phyloP scores from a whole-genome alignment of 2,797 vertebrate species.

The Sebastes trivittatus region DNA sequence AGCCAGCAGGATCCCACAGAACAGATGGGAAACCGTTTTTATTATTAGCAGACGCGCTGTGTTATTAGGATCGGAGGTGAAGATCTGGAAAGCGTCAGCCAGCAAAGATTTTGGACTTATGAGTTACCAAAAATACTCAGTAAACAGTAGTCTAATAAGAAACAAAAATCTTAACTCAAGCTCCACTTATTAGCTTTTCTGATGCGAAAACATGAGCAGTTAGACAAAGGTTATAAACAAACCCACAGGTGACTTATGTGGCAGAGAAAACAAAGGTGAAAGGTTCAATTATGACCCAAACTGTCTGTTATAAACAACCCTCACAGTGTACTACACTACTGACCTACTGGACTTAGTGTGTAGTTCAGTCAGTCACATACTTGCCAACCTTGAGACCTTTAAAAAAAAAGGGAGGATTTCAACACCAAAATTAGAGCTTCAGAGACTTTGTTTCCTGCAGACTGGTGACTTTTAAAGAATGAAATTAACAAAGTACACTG shows the following conservation, averaged over 20 bases:
- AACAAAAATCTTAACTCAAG: no score
- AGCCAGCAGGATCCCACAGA: slow-evolving; percentile 1
- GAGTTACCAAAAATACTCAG: neutral
- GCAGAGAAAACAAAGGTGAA: neutral
- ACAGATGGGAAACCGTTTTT: slow-evolving; percentile 8
- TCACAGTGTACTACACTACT: neutral
- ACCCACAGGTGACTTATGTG: neutral
- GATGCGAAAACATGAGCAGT: neutral
- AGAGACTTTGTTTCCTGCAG: no score
- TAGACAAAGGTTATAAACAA: neutral
- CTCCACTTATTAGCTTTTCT: no score
- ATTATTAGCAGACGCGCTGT: neutral
- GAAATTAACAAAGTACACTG: no score
- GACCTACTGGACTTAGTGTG: neutral
- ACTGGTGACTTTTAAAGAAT: no score
- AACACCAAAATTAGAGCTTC: no score
- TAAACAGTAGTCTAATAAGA: no score
- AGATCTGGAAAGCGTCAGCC: neutral
- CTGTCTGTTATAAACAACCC: neutral
- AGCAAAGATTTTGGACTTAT: neutral
- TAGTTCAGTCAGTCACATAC: neutral
- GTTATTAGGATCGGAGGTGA: neutral
- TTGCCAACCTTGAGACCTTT: no score
- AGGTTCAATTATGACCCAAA: neutral
- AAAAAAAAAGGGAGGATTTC: no score